phyloP scores from a whole-genome alignment of 2,888 invertebrate species.

The Sisyra nigra region DNA sequence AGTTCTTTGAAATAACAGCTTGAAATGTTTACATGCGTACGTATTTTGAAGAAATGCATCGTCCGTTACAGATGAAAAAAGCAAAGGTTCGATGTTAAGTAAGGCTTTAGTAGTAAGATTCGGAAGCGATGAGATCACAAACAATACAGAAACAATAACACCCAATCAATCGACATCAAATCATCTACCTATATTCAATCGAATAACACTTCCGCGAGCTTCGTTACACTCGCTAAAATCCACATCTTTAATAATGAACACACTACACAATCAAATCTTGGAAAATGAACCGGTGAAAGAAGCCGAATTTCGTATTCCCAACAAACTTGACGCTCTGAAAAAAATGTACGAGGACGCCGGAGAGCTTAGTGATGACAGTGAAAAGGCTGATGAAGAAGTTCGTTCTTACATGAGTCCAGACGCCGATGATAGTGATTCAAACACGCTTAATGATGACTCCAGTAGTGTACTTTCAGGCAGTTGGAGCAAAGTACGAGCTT shows the following conservation, averaged over 20 bases:
- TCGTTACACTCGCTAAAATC: slow-evolving; percentile 25
- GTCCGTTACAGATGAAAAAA: slow-evolving; percentile 22
- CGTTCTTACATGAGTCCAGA: slow-evolving; percentile 32
- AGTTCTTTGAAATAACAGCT: slow-evolving; percentile 3
- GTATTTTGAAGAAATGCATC: neutral
- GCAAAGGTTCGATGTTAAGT: slow-evolving; percentile 21
- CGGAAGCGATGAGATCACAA: slow-evolving; percentile 22
- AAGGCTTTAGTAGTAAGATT: slow-evolving; percentile 29
- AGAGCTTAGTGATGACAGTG: slow-evolving; percentile 31
- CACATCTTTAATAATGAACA: slow-evolving; percentile 28
- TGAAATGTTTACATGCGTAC: neutral
- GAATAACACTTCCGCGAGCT: slow-evolving; percentile 17
- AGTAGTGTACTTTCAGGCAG: slow-evolving; percentile 33
- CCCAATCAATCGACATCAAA: slow-evolving; percentile 14
- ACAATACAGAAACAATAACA: slow-evolving; percentile 25
- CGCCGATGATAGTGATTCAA: slow-evolving; percentile 14
- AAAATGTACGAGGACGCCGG: slow-evolving; percentile 26
- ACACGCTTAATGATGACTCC: slow-evolving; percentile 17
- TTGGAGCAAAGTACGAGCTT: slow-evolving; percentile 38
- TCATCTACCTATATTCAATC: slow-evolving; percentile 5
- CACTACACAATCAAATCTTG: slow-evolving; percentile 18
- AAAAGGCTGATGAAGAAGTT: slow-evolving; percentile 41
- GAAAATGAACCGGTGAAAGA: slow-evolving; percentile 13
- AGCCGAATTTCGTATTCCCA: slow-evolving; percentile 12
- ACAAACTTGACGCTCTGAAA: slow-evolving; percentile 24